Base-by-base conservation (phyloP, 1,140 invertebrate species). In the Drosophila kikkawai region DNA sequence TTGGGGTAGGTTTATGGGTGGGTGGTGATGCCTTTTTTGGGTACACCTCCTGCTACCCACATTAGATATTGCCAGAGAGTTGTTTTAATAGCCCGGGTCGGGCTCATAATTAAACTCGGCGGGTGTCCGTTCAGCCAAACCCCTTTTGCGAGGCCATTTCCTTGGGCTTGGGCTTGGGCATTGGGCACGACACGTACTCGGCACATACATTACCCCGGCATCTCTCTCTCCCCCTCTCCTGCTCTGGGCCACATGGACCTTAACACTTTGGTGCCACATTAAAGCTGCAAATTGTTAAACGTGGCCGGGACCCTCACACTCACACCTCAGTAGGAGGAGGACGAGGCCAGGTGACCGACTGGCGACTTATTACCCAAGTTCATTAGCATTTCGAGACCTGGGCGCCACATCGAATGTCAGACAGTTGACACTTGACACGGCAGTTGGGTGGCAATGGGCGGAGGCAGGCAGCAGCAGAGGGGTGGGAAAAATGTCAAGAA, bases 191-290 rank as follows among this genome's bases (percentile, higher is more conserved):
- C 84, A 87, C 84, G 84, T 87, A 83, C 74, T 65, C 64, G 45
- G 74, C 59, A 75, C 84, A 88, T 87, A 87, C 77, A 87, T 87
- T 75, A 87, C 79, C 57, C 79, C 57, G 47, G 36, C 77, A 88
- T 88, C 88, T 80, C 87, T 88, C 59, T 70, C 22, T 22, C 22
- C 22, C 2, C 22, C 22, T 22, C 22, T 22, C 22, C 13, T n/a
- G n/a, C 39, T n/a, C 39, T 41, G 84, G 83, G 79, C 55, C 75
- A 64, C 84, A 79, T 78, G 80, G 84, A 87, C 80, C 78, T 88
- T 88, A 88, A 84, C 84, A 88, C 83, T 87, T 87, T 87, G 71
- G 67, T 83, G 84, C 83, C 84, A 88, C 84, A 88, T 87, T 87
- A 87, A 83, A 80, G 60, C 84, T 70, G 83, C 84, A 87, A 88